Percentiles rank a stretch among this genome's conserved stretches.
Evolutionary conservation across 2,888 invertebrate genomes (phyloP).

Genomic region (Branchellion lobata): DNA sequence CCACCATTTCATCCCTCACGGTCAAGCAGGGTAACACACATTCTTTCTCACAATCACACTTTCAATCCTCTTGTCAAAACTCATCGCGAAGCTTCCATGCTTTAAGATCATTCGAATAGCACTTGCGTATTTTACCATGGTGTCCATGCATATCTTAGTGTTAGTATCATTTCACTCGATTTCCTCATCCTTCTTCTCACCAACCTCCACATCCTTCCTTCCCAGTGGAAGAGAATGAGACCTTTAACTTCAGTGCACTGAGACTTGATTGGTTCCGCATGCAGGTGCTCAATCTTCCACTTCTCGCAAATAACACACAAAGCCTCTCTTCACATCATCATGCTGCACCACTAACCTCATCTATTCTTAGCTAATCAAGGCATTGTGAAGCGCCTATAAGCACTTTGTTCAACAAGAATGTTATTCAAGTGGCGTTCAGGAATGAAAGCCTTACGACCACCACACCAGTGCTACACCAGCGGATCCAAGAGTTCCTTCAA

Average conservation of each 20-base stretch:
- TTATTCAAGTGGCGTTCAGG: not conserved
- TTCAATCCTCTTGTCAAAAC: too few species aligned
- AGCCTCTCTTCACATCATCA: too few species aligned
- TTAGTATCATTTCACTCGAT: not conserved
- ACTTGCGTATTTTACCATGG: too few species aligned
- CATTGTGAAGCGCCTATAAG: too few species aligned
- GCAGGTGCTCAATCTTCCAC: conserved; percentile 71
- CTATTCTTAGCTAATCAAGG: too few species aligned
- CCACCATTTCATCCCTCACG: conserved; percentile 69
- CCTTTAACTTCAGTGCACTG: conserved; percentile 91
- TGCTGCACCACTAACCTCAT: too few species aligned
- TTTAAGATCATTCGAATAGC: too few species aligned
- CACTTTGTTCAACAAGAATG: too few species aligned
- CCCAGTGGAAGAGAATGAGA: conserved; percentile 86
- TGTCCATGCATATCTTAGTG: not conserved
- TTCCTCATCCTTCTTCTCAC: not conserved
- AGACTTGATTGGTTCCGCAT: conserved; percentile 95
- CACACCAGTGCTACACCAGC: conserved; percentile 67
- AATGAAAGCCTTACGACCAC: too few species aligned
- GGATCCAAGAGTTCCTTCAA: conserved; percentile 62
- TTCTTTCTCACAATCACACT: not conserved
- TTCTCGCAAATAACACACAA: too few species aligned
- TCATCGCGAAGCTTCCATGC: too few species aligned
- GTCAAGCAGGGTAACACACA: conserved; percentile 72
- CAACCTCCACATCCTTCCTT: not conserved